Evolutionary conservation across 2,888 invertebrate genomes (phyloP), one percentile per base, ranked within the genome.

Genomic region (Xylota sylvarum): DNA sequence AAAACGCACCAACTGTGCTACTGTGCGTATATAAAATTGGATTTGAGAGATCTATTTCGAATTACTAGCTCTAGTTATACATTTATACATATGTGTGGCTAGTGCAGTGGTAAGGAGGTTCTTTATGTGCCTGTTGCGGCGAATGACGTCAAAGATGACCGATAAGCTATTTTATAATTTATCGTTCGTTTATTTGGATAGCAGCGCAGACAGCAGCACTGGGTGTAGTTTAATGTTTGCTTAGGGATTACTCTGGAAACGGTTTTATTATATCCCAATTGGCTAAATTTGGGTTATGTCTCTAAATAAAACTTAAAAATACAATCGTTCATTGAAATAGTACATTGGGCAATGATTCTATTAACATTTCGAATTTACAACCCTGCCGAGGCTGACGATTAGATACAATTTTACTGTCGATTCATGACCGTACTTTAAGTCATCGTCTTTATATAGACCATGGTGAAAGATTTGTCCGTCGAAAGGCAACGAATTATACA

Each of bases 131-230:
- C 30, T 46, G 14, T 43, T n/a, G n/a, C n/a, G 48, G 67, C n/a
- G n/a, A 84, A 69, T 84, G 84, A 84, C 84, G 84, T 84, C 84
- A 84, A 74, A 84, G 69, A 48, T 84, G 80, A 84, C 80, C 84
- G 80, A 84, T 69, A 74, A 64, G 50, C 52, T 64, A 70, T 74
- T 80, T 80, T 48, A 64, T 69, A 50, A 37, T 65, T 83, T 67
- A 67, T 78, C 60, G 72, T 50, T 27, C 17, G 32, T 82, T 82
- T 82, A 82, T 82, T 82, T 82, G 23, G 65, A 56, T 52, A 56
- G 62, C 23, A 48, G 62, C 23, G 37, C 56, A 35, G 23, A 23
- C 23, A 35, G 50, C 17, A 27, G 50, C 17, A 27, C 23, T 17
- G 52, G 19, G 27, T 30, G 23, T 64, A 23, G 50, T 40, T 52